phyloP scores from a whole-genome alignment of 2,888 invertebrate species.

The Micoletzkya japonica region DNA sequence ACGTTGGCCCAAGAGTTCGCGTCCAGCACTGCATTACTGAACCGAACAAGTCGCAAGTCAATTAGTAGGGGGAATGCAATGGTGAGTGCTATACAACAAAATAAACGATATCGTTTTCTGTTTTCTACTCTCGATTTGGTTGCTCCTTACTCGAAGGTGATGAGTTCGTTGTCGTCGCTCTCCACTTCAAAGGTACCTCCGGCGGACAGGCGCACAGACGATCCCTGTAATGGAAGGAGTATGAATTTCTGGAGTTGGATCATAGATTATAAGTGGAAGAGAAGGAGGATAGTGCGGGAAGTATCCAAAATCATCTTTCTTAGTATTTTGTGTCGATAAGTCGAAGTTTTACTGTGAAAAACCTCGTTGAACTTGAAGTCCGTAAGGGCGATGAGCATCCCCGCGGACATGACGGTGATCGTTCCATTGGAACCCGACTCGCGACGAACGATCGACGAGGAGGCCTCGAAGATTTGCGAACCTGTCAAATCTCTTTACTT shows the following conservation, averaged over 20 bases:
- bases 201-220: conserved; percentile 2
- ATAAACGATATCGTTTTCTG: no score
- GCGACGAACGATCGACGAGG: conserved; percentile 5
- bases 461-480: no score
- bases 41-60: not conserved
- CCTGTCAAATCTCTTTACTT: no score
- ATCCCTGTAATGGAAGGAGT: not conserved
- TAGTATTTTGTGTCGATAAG: not conserved
- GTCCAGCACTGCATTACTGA: conserved; percentile 5
- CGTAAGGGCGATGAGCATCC: not conserved
- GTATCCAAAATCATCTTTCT: not conserved
- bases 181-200: conserved; percentile 5
- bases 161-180: conserved; percentile 6
- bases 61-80: no score
- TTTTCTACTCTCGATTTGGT: not conserved
- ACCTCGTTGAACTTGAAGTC: conserved; percentile 23
- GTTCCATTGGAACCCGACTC: conserved; percentile 1
- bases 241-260: not conserved
- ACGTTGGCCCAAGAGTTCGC: conserved; percentile 9
- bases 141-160: conserved; percentile 12
- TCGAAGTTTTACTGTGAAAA: not conserved
- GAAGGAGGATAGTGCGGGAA: not conserved
- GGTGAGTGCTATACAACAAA: no score
- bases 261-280: not conserved
- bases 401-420: conserved; percentile 6